Base-by-base conservation (phyloP, 1,140 invertebrate species). In the Mesaphorura yosii region DNA sequence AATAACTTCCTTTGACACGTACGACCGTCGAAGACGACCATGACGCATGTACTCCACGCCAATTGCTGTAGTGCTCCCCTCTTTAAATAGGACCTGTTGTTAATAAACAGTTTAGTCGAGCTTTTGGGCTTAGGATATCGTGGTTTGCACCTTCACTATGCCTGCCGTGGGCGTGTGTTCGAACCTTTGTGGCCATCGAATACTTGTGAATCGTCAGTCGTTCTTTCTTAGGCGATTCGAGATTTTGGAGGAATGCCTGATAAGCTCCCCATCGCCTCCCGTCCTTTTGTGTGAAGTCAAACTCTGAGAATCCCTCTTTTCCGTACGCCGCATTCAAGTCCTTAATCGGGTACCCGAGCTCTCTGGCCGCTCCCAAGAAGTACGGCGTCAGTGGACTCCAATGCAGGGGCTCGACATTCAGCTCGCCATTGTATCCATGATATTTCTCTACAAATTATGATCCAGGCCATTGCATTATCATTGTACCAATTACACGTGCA, bases 321-420 rank as follows among this genome's bases (percentile, higher is more conserved):
- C 52, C 31, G 42, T 57, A 63, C 3, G 54, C 51, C n/a, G 69
- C 74, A 63, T 79, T 84, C 6, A 83, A 76, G 59, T 82, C 78
- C 6, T 49, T 29, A 47, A 75, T 79, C 29, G 72, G 68, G 59
- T 84, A 86, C 1, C 85, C 84, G 20, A 88, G 58, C 59, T 86
- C 78, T 41, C 68, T 59, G 0, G 80, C 83, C 1, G 84, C 81
- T 59, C 77, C 71, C 15, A 84, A 69, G 55, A 89, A 73, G 63
- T 42, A 67, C 53, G 69, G 58, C 2, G 69, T 65, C 25, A 74
- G 55, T 19, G 66, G 64, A 51, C 53, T 12, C 44, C 53, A 17
- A 48, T 62, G 2, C 49, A 51, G n/a, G 7, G 56, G 39, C 55
- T 51, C 48, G 3, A 67, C 45, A 40, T 51, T 15, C 44, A 57